Conservation (phyloP, 2,888 invertebrate genomes). For the Oeneis ivallda region DNA sequence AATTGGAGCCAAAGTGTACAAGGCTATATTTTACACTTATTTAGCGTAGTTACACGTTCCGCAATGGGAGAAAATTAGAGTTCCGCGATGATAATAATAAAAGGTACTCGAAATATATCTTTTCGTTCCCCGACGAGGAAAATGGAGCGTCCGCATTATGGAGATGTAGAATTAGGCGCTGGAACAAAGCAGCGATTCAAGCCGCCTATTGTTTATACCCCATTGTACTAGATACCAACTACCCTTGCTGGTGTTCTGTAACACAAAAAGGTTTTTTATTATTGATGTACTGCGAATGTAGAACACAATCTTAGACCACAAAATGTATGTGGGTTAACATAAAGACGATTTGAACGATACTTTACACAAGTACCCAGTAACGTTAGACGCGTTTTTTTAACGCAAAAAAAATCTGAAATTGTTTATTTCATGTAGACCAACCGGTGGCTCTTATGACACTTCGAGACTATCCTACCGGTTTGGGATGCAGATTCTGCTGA, state of each 20-base stretch:
- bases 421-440: too few relatives aligned
- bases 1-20: too few relatives aligned
- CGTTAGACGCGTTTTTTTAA: too few relatives aligned
- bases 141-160: conserved; percentile 42
- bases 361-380: too few relatives aligned
- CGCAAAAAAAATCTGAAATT: too few relatives aligned
- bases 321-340: not conserved
- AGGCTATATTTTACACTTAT: too few relatives aligned
- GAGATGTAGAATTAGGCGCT: conserved; percentile 44
- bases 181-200: conserved; percentile 46
- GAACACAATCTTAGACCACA: too few relatives aligned
- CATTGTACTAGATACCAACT: conserved; percentile 28
- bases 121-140: conserved; percentile 28
- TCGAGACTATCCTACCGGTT: too few relatives aligned
- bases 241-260: conserved; percentile 13
- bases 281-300: conserved; percentile 13
- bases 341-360: too few relatives aligned
- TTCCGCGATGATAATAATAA: conserved; percentile 28
- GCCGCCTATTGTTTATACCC: conserved; percentile 57
- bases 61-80: conserved; percentile 8
- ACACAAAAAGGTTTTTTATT: conserved; percentile 17
- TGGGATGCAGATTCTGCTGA: too few relatives aligned
- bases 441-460: too few relatives aligned
- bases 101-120: conserved; percentile 38
- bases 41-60: not conserved